Evolutionary conservation across 2,113 vertebrate species (phyloP).

Genomic region (Dipodomys ordii): DNA sequence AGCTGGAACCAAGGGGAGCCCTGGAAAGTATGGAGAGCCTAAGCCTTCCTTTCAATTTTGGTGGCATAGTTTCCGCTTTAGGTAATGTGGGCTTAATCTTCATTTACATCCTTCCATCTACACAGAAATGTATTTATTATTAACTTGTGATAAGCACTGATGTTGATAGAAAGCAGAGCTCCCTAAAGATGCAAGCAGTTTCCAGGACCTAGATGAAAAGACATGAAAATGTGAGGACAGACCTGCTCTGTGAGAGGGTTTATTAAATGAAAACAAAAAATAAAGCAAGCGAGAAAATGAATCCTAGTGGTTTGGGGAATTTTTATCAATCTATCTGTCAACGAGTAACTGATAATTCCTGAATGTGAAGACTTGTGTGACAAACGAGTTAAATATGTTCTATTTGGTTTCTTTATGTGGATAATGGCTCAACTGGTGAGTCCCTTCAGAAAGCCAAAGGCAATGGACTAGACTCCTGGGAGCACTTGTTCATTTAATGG

Average conservation of each 20-base stretch:
- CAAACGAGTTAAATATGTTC: slow-evolving; percentile 41
- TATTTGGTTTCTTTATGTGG: slow-evolving; percentile 32
- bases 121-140: slow-evolving; percentile 67
- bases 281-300: neutral
- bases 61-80: slow-evolving; percentile 69
- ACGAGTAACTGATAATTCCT: slow-evolving; percentile 49
- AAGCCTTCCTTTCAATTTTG: neutral
- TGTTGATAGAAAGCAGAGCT: slow-evolving; percentile 73
- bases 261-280: slow-evolving; percentile 6
- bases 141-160: slow-evolving; percentile 65
- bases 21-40: neutral
- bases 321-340: slow-evolving; percentile 60
- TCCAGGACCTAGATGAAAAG: slow-evolving; percentile 53
- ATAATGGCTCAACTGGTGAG: neutral
- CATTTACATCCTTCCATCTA: slow-evolving; percentile 64
- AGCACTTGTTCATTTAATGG: neutral
- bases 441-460: neutral
- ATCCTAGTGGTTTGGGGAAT: slow-evolving; percentile 31
- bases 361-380: slow-evolving; percentile 45
- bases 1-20: neutral
- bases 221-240: slow-evolving; percentile 35
- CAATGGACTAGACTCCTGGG: neutral
- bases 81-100: slow-evolving; percentile 65
- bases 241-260: neutral
- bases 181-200: slow-evolving; percentile 55